Conservation (phyloP, 2,113 vertebrate species). For the Prochilodus magdalenae region DNA sequence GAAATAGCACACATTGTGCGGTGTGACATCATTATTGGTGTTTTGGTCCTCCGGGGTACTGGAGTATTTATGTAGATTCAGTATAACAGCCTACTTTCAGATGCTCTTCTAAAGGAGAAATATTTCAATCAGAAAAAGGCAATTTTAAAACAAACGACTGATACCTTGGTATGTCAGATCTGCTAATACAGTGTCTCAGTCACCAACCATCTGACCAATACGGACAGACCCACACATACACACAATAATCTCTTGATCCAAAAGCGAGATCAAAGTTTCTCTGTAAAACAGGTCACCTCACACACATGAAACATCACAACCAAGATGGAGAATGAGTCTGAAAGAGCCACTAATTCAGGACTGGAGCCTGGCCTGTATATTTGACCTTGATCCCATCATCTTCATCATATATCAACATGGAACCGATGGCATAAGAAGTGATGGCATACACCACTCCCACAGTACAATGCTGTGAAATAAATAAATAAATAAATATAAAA, state of each 20-base stretch:
- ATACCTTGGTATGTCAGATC: neutral
- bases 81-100: too few relatives aligned
- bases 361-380: constrained; percentile 1
- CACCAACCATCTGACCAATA: constrained; percentile 19
- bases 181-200: constrained; percentile 12
- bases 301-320: neutral
- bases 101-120: too few relatives aligned
- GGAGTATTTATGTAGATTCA: too few relatives aligned
- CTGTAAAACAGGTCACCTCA: constrained; percentile 37
- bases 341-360: neutral
- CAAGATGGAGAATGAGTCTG: neutral
- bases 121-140: too few relatives aligned
- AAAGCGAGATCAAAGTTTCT: constrained; percentile 25
- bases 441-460: neutral
- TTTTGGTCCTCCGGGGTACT: too few relatives aligned
- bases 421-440: too few relatives aligned
- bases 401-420: neutral
- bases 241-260: constrained; percentile 33
- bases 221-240: neutral
- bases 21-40: too few relatives aligned
- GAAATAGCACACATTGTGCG: too few relatives aligned
- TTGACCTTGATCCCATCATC: constrained; percentile 35
- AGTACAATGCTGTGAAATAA: neutral
- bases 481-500: neutral
- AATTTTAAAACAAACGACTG: too few relatives aligned